phyloP scores from a whole-genome alignment of 2,113 vertebrate genomes.

The Sigmodon hispidus region DNA sequence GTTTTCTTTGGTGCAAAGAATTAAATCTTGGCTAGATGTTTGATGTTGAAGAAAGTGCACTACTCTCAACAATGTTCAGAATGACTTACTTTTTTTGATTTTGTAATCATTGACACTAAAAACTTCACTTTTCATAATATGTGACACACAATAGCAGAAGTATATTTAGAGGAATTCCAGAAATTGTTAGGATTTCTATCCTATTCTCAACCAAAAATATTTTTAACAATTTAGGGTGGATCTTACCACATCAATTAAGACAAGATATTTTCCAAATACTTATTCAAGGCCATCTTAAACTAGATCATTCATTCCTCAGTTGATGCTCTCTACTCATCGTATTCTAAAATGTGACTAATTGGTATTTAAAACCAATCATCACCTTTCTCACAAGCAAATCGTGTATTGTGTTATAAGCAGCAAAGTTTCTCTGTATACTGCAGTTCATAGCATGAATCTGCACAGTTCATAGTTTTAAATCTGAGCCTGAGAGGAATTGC shows the following conservation, averaged over 20 bases:
- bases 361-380: not conserved
- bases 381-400: not conserved
- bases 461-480: not conserved
- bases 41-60: not conserved
- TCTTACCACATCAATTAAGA: not conserved
- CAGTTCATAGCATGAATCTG: not conserved
- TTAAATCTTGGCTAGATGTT: not conserved
- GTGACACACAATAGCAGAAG: too few relatives aligned
- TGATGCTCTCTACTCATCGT: not conserved
- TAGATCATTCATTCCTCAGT: too few relatives aligned
- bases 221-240: not conserved
- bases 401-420: not conserved
- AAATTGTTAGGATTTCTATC: not conserved
- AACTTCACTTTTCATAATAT: not conserved
- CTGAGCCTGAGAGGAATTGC: not conserved
- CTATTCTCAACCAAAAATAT: not conserved
- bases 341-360: not conserved
- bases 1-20: not conserved
- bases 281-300: not conserved
- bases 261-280: not conserved
- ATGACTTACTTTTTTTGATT: not conserved
- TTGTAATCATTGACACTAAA: not conserved
- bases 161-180: not conserved
- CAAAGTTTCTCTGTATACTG: not conserved
- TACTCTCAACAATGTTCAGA: not conserved